phyloP scores from a whole-genome alignment of 2,797 vertebrate species.

The Arctocebus calabarensis region DNA sequence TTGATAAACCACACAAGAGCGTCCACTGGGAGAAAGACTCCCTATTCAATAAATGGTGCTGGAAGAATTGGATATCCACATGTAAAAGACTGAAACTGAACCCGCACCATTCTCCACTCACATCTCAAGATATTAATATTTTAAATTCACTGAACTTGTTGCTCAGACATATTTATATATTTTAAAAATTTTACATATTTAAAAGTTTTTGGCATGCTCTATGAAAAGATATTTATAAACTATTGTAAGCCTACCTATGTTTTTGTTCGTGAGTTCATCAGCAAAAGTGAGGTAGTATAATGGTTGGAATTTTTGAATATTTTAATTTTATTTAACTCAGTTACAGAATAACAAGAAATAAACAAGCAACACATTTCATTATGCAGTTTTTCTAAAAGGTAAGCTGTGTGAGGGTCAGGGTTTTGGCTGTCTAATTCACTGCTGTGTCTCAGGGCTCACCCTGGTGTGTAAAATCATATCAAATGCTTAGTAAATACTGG shows the following conservation, averaged over 20 bases:
- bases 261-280: neutral
- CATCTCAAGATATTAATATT: neutral
- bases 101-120: too few species aligned
- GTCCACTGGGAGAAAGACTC: too few species aligned
- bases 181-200: too few species aligned
- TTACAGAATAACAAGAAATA: neutral
- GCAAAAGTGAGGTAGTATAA: neutral
- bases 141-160: constrained; percentile 30
- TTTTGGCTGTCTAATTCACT: neutral
- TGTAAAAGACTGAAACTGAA: too few species aligned
- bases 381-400: neutral
- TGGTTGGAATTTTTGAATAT: neutral
- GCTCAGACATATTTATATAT: constrained; percentile 31
- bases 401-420: neutral
- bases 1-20: too few species aligned
- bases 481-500: neutral
- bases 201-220: neutral
- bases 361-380: neutral
- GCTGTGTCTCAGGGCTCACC: neutral
- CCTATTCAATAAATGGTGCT: too few species aligned
- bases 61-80: too few species aligned
- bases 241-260: neutral
- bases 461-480: neutral
- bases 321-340: neutral
- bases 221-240: constrained; percentile 13